Percentiles rank a stretch among this genome's conserved stretches.
Conservation (phyloP, 2,113 vertebrate species). For the Salminus brasiliensis region DNA sequence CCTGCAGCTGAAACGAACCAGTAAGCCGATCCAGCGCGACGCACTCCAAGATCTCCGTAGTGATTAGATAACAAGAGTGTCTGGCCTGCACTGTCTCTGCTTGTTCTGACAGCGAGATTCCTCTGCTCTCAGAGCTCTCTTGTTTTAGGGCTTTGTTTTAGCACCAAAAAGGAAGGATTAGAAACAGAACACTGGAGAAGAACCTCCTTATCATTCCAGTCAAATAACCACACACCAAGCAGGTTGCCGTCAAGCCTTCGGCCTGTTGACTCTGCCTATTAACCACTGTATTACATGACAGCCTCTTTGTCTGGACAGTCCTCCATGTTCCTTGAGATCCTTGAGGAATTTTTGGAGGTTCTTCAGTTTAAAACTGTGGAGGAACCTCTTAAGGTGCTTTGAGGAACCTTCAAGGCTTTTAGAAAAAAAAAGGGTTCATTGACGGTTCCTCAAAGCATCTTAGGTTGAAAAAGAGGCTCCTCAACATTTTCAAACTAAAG, state of each 20-base stretch:
- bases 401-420: too few relatives aligned
- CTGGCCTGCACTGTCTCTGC: constrained; percentile 42
- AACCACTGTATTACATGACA: too few relatives aligned
- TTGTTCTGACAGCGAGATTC: constrained; percentile 31
- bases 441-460: too few relatives aligned
- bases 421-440: too few relatives aligned
- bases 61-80: constrained; percentile 60
- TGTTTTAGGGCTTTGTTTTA: constrained; percentile 33
- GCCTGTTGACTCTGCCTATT: too few relatives aligned
- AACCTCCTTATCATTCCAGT: not conserved
- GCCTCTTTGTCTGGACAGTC: not conserved
- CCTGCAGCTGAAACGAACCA: constrained; percentile 20
- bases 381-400: too few relatives aligned
- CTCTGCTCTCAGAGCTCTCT: constrained; percentile 17
- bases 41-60: constrained; percentile 52
- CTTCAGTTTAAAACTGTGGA: too few relatives aligned
- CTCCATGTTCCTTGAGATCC: too few relatives aligned
- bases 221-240: not conserved
- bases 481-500: too few relatives aligned
- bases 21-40: constrained; percentile 66
- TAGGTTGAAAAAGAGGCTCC: too few relatives aligned
- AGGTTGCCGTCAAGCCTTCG: not conserved
- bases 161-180: constrained; percentile 19
- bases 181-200: constrained; percentile 33
- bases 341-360: too few relatives aligned